Percentiles rank a stretch among this genome's conserved stretches.
phyloP scores from a whole-genome alignment of 2,888 invertebrate species.

The Mythimna ferrago region DNA sequence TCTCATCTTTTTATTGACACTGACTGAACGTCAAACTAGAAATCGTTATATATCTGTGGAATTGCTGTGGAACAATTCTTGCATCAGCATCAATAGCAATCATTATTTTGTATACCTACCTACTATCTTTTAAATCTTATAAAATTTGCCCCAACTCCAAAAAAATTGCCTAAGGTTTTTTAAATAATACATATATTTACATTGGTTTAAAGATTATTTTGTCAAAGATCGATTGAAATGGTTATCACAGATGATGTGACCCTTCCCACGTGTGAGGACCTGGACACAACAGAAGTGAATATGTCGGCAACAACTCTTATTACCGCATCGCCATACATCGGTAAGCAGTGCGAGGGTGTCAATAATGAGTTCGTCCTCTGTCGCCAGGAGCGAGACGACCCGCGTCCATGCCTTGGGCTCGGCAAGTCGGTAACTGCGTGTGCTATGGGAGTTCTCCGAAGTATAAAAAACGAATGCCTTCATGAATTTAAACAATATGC shows the following conservation, averaged over 20 bases:
- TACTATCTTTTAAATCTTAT: not conserved
- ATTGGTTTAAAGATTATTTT: not conserved
- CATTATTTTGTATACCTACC: slow-evolving; percentile 4
- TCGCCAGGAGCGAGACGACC: slow-evolving; percentile 94
- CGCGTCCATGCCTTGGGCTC: slow-evolving; percentile 95
- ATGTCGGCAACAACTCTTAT: slow-evolving; percentile 95
- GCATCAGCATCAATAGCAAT: too few species aligned
- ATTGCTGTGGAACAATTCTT: not conserved
- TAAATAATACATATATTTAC: not conserved
- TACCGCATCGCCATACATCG: slow-evolving; percentile 97
- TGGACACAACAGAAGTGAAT: slow-evolving; percentile 95
- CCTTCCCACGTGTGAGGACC: slow-evolving; percentile 95
- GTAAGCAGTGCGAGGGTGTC: slow-evolving; percentile 96
- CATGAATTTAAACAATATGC: slow-evolving; percentile 96
- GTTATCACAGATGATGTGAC: slow-evolving; percentile 92
- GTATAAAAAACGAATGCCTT: slow-evolving; percentile 95
- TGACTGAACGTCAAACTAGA: slow-evolving; percentile 23
- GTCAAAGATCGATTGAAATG: slow-evolving; percentile 80
- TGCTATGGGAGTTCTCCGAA: slow-evolving; percentile 95
- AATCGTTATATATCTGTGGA: not conserved
- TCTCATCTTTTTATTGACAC: slow-evolving; percentile 25
- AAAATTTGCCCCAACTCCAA: not conserved
- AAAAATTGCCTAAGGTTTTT: not conserved
- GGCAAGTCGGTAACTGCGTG: slow-evolving; percentile 97
- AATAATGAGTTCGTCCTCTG: slow-evolving; percentile 99